Evolutionary conservation across 2,797 vertebrate species (phyloP).

Genomic region (Tenualosa ilisha): DNA sequence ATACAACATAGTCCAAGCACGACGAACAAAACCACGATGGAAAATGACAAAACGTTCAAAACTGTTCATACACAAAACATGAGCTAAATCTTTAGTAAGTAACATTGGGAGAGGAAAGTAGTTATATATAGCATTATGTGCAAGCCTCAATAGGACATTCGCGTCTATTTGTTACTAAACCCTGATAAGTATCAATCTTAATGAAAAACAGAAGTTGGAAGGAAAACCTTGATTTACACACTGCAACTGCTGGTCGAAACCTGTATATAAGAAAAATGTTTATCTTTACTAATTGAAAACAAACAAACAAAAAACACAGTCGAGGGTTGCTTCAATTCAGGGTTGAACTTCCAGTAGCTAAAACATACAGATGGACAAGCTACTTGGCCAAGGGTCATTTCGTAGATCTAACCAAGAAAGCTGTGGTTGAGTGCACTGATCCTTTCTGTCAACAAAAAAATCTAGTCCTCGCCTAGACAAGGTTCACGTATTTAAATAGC

Average conservation of each 20-base stretch:
- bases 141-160: slow-evolving; percentile 51
- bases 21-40: slow-evolving; percentile 47
- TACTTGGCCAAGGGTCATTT: neutral
- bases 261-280: slow-evolving; percentile 22
- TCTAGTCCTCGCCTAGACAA: neutral
- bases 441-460: neutral
- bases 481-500: neutral
- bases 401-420: neutral
- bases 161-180: slow-evolving; percentile 44
- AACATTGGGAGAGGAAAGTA: slow-evolving; percentile 48
- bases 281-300: neutral
- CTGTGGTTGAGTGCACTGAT: neutral
- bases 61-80: slow-evolving; percentile 47
- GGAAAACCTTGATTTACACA: slow-evolving; percentile 36
- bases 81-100: slow-evolving; percentile 44
- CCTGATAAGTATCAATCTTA: slow-evolving; percentile 48
- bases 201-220: slow-evolving; percentile 36
- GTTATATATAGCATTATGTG: slow-evolving; percentile 48
- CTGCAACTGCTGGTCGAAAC: slow-evolving; percentile 42
- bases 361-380: neutral
- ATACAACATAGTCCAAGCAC: slow-evolving; percentile 68
- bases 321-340: neutral
- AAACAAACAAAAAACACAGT: neutral
- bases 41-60: slow-evolving; percentile 52
- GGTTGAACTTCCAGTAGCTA: neutral